phyloP scores from a whole-genome alignment of 2,888 invertebrate species.

The Netelia fuscicornis region DNA sequence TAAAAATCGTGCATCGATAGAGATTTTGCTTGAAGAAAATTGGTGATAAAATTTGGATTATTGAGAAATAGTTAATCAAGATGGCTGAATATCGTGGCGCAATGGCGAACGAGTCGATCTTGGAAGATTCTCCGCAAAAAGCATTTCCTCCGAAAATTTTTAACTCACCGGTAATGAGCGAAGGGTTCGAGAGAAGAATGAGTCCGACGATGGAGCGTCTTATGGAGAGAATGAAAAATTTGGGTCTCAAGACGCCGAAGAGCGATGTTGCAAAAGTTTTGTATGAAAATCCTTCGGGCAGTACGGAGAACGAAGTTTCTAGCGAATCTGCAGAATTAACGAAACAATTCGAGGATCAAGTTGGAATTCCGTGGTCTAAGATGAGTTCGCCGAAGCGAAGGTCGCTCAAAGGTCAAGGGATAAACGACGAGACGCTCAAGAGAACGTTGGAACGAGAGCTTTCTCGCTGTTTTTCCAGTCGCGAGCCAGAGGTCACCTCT shows the following conservation, averaged over 20 bases:
- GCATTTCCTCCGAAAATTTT: not conserved
- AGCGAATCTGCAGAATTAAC: not conserved
- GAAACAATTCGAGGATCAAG: constrained; percentile 11
- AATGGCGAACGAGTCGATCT: not conserved
- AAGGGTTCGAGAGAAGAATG: constrained; percentile 47
- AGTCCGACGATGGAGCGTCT: constrained; percentile 68
- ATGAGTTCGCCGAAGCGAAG: constrained; percentile 29
- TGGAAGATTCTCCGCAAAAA: not conserved
- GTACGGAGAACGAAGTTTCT: not conserved
- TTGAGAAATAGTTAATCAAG: not conserved
- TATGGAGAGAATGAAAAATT: constrained; percentile 49
- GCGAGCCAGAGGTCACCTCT: not conserved
- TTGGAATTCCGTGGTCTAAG: not conserved
- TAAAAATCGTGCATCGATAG: not conserved
- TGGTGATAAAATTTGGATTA: not conserved
- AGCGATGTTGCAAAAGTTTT: not conserved
- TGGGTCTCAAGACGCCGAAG: not conserved
- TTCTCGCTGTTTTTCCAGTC: constrained; percentile 25
- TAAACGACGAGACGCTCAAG: constrained; percentile 58
- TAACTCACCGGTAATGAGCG: constrained; percentile 5
- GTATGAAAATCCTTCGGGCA: too few relatives aligned
- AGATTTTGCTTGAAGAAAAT: not conserved
- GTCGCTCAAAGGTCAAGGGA: constrained; percentile 4
- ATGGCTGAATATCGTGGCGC: constrained; percentile 16
- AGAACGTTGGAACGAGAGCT: constrained; percentile 57